Conservation (phyloP, 2,888 invertebrate species). For the Patella ulyssiponensis region DNA sequence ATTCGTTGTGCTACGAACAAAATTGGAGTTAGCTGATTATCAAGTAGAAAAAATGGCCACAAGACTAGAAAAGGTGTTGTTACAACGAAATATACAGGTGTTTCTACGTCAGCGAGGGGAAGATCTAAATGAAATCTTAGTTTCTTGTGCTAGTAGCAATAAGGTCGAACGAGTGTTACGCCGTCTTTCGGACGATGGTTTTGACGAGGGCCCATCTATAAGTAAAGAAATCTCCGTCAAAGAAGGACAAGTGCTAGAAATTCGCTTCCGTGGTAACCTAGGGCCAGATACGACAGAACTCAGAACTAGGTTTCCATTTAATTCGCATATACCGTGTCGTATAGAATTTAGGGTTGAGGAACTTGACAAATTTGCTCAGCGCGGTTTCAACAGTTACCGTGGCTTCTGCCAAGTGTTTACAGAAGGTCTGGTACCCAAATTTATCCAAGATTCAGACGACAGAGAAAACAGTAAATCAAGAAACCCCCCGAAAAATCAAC, state of each 20-base stretch:
- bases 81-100: slow-evolving; percentile 51
- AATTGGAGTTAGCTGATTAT: slow-evolving; percentile 34
- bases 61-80: slow-evolving; percentile 46
- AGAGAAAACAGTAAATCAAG: slow-evolving; percentile 9
- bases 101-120: slow-evolving; percentile 58
- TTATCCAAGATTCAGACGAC: slow-evolving; percentile 36
- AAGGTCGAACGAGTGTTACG: slow-evolving; percentile 50
- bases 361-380: slow-evolving; percentile 66
- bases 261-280: slow-evolving; percentile 66
- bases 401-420: slow-evolving; percentile 67
- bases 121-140: slow-evolving; percentile 48
- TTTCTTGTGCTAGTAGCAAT: slow-evolving; percentile 47
- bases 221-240: slow-evolving; percentile 54
- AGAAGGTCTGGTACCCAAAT: slow-evolving; percentile 42
- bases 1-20: slow-evolving; percentile 55
- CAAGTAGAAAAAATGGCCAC: slow-evolving; percentile 52
- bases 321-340: slow-evolving; percentile 57
- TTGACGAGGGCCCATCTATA: slow-evolving; percentile 57
- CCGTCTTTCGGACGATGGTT: slow-evolving; percentile 55
- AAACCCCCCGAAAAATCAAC: slow-evolving; percentile 32
- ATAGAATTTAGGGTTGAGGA: slow-evolving; percentile 54
- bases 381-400: slow-evolving; percentile 61
- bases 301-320: slow-evolving; percentile 49
- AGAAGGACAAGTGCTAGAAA: slow-evolving; percentile 64
- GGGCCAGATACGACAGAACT: slow-evolving; percentile 31